These are phyloP conservation scores for Perizoma affinitatum DNA, from an alignment of 2,888 invertebrate genomes.

Conservation along the genomic window DNA sequence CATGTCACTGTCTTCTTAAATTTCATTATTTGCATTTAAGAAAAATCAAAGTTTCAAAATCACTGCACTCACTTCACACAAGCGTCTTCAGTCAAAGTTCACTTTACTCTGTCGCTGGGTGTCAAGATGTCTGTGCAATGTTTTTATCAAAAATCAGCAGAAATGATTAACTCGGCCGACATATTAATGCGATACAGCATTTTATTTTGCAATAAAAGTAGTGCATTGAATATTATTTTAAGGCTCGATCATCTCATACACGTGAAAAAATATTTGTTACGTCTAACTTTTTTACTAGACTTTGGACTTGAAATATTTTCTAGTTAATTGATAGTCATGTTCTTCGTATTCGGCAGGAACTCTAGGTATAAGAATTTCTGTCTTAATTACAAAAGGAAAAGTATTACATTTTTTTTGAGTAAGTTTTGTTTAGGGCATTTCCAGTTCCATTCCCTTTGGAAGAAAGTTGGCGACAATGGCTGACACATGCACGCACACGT, in stretches of 20 bases:
- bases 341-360: not conserved
- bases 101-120: slow-evolving; percentile 61
- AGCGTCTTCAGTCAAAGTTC: slow-evolving; percentile 61
- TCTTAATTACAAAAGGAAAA: not conserved
- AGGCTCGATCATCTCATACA: slow-evolving; percentile 36
- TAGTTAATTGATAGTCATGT: not conserved
- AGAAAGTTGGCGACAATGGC: not conserved
- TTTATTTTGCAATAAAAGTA: slow-evolving; percentile 65
- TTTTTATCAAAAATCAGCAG: slow-evolving; percentile 67
- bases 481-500: not conserved
- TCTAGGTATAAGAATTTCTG: not conserved
- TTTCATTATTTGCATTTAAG: slow-evolving; percentile 66
- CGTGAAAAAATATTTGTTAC: slow-evolving; percentile 1
- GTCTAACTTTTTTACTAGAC: slow-evolving; percentile 10
- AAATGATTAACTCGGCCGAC: slow-evolving; percentile 69
- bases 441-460: not conserved
- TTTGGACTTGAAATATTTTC: slow-evolving; percentile 13
- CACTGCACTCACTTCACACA: slow-evolving; percentile 56
- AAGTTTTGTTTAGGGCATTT: not conserved
- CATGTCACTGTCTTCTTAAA: slow-evolving; percentile 74
- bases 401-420: not conserved
- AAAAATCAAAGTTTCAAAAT: slow-evolving; percentile 39
- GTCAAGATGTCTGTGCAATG: slow-evolving; percentile 60
- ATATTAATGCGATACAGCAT: slow-evolving; percentile 57
- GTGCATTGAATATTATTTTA: slow-evolving; percentile 48